Conservation (phyloP, 2,797 vertebrate species). For the Micrastur ruficollis region DNA sequence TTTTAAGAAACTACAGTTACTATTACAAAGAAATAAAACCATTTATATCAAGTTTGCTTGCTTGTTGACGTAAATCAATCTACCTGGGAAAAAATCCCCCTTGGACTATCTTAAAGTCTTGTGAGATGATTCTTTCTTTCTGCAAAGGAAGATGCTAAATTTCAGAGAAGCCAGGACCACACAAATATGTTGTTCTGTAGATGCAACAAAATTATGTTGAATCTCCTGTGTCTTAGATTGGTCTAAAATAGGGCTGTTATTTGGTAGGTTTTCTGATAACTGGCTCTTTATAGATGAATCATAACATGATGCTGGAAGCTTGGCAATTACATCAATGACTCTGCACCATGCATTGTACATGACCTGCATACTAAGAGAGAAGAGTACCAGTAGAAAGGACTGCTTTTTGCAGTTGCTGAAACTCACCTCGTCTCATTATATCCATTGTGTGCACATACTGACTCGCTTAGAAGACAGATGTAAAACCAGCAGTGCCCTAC, state of each 20-base stretch:
- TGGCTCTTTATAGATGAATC: not conserved
- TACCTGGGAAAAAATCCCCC: not conserved
- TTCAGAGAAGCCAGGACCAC: not conserved
- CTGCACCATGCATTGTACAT: not conserved
- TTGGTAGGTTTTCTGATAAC: not conserved
- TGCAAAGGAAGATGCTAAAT: not conserved
- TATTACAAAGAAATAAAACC: not conserved
- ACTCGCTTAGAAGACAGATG: not conserved
- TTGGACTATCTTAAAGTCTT: not conserved
- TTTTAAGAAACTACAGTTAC: not conserved
- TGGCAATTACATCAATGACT: conserved; percentile 1
- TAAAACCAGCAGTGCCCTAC: not conserved
- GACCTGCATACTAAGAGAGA: not conserved
- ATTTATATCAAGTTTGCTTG: not conserved
- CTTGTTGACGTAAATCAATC: not conserved
- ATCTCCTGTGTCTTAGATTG: not conserved
- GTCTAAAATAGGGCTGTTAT: not conserved
- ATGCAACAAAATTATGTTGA: not conserved
- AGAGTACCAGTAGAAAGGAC: not conserved
- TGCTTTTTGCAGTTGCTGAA: not conserved
- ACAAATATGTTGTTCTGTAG: not conserved
- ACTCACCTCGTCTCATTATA: not conserved
- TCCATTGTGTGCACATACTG: not conserved
- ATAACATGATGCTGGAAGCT: not conserved
- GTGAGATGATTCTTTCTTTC: not conserved